Evolutionary conservation across 2,113 vertebrate genomes (phyloP).

Genomic region (Malurus alboscapulatus): DNA sequence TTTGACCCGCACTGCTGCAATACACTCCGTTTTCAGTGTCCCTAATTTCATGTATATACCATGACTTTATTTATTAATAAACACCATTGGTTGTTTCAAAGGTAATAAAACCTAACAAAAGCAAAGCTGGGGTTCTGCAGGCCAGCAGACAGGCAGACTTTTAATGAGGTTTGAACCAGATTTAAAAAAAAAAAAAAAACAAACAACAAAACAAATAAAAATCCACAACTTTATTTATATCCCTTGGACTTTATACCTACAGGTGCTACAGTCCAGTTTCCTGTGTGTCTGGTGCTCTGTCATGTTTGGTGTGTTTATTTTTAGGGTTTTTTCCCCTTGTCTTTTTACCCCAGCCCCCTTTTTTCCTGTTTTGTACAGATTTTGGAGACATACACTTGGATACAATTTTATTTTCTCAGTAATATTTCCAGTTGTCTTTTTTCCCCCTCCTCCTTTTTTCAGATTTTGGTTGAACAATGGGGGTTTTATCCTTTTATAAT

Average conservation of each 20-base stretch:
- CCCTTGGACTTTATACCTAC: slow-evolving; percentile 39
- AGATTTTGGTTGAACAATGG: not conserved
- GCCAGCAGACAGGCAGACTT: not conserved
- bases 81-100: slow-evolving; percentile 65
- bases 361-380: slow-evolving; percentile 37
- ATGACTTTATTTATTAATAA: slow-evolving; percentile 85
- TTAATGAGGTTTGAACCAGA: not conserved
- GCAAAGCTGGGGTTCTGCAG: slow-evolving; percentile 21
- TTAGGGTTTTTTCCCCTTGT: not conserved
- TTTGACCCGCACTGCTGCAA: slow-evolving; percentile 45
- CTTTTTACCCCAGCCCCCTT: not conserved
- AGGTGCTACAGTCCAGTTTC: slow-evolving; percentile 54
- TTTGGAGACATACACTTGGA: slow-evolving; percentile 27
- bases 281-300: slow-evolving; percentile 33
- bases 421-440: not conserved
- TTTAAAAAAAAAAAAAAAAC: not conserved
- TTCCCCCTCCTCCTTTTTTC: not conserved
- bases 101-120: not conserved
- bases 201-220: not conserved
- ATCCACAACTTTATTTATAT: slow-evolving; percentile 3
- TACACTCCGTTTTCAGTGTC: slow-evolving; percentile 32
- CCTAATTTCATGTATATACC: slow-evolving; percentile 73
- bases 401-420: not conserved
- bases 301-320: not conserved
- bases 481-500: slow-evolving; percentile 5